A percentile compares a stretch with the other conserved stretches of the same genome.
Conservation (phyloP, 2,113 vertebrate species). For the Aepyceros melampus region DNA sequence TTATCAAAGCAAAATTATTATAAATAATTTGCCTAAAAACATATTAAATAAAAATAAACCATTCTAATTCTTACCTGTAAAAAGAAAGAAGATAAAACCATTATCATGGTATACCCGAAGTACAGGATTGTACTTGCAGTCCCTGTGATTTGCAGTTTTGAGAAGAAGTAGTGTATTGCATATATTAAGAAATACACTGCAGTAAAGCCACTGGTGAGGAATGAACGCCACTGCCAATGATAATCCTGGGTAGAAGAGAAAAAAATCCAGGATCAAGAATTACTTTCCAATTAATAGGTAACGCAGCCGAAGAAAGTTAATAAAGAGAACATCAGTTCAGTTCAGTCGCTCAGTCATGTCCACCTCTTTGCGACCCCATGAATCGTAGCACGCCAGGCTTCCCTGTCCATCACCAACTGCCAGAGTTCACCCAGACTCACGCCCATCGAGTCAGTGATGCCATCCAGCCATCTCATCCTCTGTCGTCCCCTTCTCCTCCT, state of each 20-base stretch:
- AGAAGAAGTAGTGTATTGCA: slow-evolving; percentile 94
- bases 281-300: background rate
- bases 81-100: slow-evolving; percentile 97
- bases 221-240: slow-evolving; percentile 99
- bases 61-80: slow-evolving; percentile 85
- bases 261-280: background rate
- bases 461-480: too few relatives aligned
- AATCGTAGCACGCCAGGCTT: too few relatives aligned
- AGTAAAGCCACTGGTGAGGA: slow-evolving; percentile 98
- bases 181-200: slow-evolving; percentile 97
- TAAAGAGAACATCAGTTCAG: background rate
- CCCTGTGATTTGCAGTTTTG: slow-evolving; percentile 93
- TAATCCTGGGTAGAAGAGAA: slow-evolving; percentile 87
- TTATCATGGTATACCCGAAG: slow-evolving; percentile 96
- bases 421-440: too few relatives aligned
- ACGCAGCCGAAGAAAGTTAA: background rate
- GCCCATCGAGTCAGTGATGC: too few relatives aligned
- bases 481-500: too few relatives aligned
- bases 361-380: too few relatives aligned
- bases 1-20: background rate
- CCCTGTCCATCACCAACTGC: too few relatives aligned
- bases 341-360: too few relatives aligned
- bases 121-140: slow-evolving; percentile 95
- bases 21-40: background rate
- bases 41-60: background rate